Percentiles rank a stretch among this genome's conserved stretches.
These are phyloP conservation scores for Nomada ruficornis DNA, from an alignment of 2,888 invertebrate genomes.

Conservation along the genomic window DNA sequence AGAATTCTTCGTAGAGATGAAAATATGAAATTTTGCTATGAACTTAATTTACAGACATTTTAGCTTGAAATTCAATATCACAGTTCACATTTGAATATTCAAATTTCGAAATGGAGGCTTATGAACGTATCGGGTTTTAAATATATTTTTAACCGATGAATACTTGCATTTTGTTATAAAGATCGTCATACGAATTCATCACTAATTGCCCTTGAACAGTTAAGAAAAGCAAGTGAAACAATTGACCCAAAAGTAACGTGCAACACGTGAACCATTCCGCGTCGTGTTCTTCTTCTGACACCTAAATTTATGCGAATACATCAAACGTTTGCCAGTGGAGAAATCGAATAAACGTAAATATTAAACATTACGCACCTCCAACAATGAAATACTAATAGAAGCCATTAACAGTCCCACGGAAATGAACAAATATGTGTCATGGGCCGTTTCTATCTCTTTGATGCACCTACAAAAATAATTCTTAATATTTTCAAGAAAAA, in stretches of 20 bases:
- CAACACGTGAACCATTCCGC: background rate
- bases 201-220: conserved; percentile 23
- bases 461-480: conserved; percentile 2
- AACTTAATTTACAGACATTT: too few relatives aligned
- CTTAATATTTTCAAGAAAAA: background rate
- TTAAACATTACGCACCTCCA: conserved; percentile 1
- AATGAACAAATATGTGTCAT: conserved; percentile 18
- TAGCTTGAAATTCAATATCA: too few relatives aligned
- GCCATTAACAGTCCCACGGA: conserved; percentile 18
- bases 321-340: background rate
- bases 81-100: too few relatives aligned
- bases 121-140: background rate
- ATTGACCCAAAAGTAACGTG: background rate
- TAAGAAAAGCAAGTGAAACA: conserved; percentile 19
- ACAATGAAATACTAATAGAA: background rate
- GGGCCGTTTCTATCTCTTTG: background rate
- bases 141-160: background rate
- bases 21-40: background rate
- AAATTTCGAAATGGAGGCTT: too few relatives aligned
- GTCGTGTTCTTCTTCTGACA: background rate
- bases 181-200: background rate
- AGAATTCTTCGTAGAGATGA: background rate
- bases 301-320: background rate
- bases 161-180: conserved; percentile 2
- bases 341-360: background rate